Conservation (phyloP, 2,888 invertebrate species). For the Thyatira batis region DNA sequence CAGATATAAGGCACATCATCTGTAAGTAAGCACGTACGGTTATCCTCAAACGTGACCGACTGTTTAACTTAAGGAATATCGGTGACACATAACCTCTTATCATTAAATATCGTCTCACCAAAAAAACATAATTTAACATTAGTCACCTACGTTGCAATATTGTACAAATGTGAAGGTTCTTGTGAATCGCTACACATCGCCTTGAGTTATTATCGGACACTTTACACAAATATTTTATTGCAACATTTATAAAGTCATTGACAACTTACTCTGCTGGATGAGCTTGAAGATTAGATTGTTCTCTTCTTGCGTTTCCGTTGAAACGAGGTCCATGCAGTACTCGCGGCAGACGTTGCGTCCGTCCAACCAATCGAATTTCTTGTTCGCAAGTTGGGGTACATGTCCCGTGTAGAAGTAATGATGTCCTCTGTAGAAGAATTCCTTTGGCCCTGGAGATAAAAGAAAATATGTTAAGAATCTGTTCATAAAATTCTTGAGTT, state of each 20-base stretch:
- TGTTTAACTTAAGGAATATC: background rate
- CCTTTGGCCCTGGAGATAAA: conserved; percentile 89
- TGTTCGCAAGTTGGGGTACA: conserved; percentile 88
- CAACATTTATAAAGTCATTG: background rate
- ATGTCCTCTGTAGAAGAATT: conserved; percentile 93
- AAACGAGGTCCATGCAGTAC: conserved; percentile 96
- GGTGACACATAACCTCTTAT: background rate
- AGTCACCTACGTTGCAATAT: background rate
- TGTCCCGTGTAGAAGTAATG: conserved; percentile 95
- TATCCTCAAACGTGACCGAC: background rate
- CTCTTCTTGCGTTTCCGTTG: conserved; percentile 94
- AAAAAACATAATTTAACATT: background rate
- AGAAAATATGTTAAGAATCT: background rate
- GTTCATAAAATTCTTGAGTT: background rate
- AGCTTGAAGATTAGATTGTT: conserved; percentile 94
- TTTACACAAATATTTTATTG: conserved; percentile 1
- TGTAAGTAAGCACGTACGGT: conserved; percentile 47
- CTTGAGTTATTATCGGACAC: background rate
- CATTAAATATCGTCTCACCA: background rate
- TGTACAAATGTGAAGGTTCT: conserved; percentile 1
- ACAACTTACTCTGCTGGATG: conserved; percentile 89
- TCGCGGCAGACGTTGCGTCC: conserved; percentile 95
- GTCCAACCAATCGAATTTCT: conserved; percentile 94
- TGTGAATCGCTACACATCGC: background rate
- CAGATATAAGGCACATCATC: conserved; percentile 96